Conservation (phyloP, 2,113 vertebrate genomes). For the Cygnus buccinator region DNA sequence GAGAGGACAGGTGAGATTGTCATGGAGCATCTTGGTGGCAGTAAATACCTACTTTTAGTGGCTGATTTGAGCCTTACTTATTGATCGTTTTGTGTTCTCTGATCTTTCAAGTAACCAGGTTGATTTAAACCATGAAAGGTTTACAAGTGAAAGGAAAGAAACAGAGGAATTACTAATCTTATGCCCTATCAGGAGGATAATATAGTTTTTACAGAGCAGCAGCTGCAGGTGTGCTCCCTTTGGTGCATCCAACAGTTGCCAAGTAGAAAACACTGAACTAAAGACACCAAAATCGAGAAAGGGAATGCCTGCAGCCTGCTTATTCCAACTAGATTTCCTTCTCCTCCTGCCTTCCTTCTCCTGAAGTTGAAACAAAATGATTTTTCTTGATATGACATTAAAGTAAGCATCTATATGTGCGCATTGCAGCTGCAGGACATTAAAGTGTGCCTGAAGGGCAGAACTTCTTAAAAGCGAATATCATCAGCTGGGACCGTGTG, state of each 20-base stretch:
- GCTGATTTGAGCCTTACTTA: neutral
- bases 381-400: neutral
- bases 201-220: neutral
- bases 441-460: neutral
- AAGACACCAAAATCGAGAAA: neutral
- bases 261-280: neutral
- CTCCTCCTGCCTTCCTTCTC: neutral
- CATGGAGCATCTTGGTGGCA: neutral
- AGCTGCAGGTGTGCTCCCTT: neutral
- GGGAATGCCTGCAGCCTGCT: neutral
- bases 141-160: neutral
- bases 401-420: neutral
- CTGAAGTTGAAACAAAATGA: neutral
- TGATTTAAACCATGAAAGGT: neutral
- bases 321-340: neutral
- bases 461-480: neutral
- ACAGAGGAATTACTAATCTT: neutral
- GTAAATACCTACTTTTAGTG: neutral
- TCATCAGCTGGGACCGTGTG: too few species aligned
- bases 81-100: neutral
- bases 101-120: neutral
- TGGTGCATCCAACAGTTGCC: neutral
- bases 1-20: neutral
- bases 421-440: neutral
- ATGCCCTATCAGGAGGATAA: fast-evolving